Evolutionary conservation across 2,797 vertebrate species (phyloP).

Genomic region (Rhincodon typus): DNA sequence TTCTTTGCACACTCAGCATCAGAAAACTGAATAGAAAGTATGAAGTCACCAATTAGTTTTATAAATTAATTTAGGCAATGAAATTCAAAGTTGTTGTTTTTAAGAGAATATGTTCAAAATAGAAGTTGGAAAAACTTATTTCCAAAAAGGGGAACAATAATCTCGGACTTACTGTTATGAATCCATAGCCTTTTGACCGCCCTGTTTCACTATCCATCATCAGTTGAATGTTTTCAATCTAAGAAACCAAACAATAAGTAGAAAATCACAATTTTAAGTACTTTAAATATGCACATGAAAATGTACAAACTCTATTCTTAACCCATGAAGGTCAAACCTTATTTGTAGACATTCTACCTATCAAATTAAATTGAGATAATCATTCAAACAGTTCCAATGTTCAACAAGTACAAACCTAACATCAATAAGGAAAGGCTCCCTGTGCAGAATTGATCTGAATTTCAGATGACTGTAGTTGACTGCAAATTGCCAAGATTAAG

Average conservation of each 20-base stretch:
- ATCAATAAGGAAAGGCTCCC: not conserved
- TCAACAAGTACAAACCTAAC: not conserved
- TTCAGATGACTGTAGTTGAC: not conserved
- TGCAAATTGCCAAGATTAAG: not conserved
- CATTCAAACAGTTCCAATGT: not conserved
- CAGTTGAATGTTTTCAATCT: constrained; percentile 96
- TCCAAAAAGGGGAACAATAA: not conserved
- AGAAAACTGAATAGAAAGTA: constrained; percentile 64
- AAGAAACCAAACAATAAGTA: constrained; percentile 42
- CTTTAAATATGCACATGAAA: not conserved
- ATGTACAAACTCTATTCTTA: not conserved
- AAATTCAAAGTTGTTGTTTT: not conserved
- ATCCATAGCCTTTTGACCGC: constrained; percentile 90
- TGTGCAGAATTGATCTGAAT: not conserved
- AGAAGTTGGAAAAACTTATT: not conserved
- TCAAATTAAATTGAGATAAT: not conserved
- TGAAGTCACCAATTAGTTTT: not conserved
- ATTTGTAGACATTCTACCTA: not conserved
- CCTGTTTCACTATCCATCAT: constrained; percentile 97
- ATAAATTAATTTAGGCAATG: not conserved
- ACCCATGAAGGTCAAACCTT: not conserved
- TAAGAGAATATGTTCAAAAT: not conserved
- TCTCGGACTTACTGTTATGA: constrained; percentile 78
- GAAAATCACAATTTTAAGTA: not conserved
- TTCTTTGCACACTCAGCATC: constrained; percentile 95